Percentiles rank a stretch among this genome's conserved stretches.
Conservation (phyloP, 2,113 vertebrate genomes). For the Callipepla californica region DNA sequence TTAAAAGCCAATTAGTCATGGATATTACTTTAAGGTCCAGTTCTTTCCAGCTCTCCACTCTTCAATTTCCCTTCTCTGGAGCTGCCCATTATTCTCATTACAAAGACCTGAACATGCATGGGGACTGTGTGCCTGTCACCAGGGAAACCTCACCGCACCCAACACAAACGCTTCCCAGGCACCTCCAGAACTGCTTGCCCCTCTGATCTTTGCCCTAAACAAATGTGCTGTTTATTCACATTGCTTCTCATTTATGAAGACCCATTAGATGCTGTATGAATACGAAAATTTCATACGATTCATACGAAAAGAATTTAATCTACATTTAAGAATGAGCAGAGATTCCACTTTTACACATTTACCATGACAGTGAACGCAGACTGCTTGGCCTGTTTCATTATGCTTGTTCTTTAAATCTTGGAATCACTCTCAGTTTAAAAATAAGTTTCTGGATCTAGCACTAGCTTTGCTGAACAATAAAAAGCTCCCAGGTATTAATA, state of each 20-base stretch:
- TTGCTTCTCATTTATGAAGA: not conserved
- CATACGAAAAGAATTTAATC: slow-evolving; percentile 34
- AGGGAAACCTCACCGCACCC: slow-evolving; percentile 66
- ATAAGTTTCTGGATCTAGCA: not conserved
- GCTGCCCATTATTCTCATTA: slow-evolving; percentile 51
- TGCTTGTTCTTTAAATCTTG: not conserved
- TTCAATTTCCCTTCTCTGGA: not conserved
- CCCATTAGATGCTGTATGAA: slow-evolving; percentile 18
- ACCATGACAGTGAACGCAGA: not conserved
- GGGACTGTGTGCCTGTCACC: slow-evolving; percentile 60
- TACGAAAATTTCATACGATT: too few species aligned
- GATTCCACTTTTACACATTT: not conserved
- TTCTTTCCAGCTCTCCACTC: slow-evolving; percentile 40
- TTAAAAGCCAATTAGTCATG: slow-evolving; percentile 82
- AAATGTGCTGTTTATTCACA: slow-evolving; percentile 45
- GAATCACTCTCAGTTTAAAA: not conserved
- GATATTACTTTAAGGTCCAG: slow-evolving; percentile 46
- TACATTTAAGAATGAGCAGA: not conserved
- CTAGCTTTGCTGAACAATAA: not conserved
- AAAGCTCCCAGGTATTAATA: not conserved
- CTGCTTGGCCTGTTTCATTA: not conserved
- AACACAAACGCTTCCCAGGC: slow-evolving; percentile 51
- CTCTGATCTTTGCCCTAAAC: slow-evolving; percentile 59
- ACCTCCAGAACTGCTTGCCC: slow-evolving; percentile 12
- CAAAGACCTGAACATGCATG: slow-evolving; percentile 60